Base-by-base conservation (phyloP, 2,888 invertebrate species). In the Agriopis marginaria region DNA sequence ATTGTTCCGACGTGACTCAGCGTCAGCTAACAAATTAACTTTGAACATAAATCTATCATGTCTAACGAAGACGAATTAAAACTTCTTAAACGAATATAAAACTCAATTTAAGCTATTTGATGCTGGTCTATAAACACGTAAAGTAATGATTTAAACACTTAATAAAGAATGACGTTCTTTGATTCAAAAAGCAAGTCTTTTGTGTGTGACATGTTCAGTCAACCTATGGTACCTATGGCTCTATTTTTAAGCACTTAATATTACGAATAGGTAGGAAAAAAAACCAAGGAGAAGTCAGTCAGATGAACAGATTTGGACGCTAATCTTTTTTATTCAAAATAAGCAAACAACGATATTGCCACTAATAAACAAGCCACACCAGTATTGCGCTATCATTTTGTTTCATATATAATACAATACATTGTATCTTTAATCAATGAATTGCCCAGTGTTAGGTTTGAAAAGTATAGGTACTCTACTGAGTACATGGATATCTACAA, bases 31-130 rank as follows among this genome's bases (percentile, higher is more conserved):
- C 63, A 70, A 71, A 72, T 71, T 72, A 66, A 68, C 69, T 71
- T 64, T 61, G 44, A 58, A 71, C 71, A 73, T 72, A 72, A 73
- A 75, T 70, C 73, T 71, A 68, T 68, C 72, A 61, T 45, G 53
- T 63, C 45, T 70, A 75, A 73, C 65, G 66, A 71, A 73, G 70
- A 71, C 54, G 68, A 71, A 72, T 72, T 71, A 58, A 44, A 54
- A 64, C 62, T 68, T 68, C 49, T 66, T 62, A n/a, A 49, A 63
- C 39, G 64, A 63, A 61, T 50, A 65, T 63, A 68, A 66, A 63
- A 65, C 50, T 63, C 62, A 66, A 71, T 66, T 63, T 11, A 17
- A 67, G 39, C 56, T 44, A 60, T 47, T 50, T 17, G 50, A 61
- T 53, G 53, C 53, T 53, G 53, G 42, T 32, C 12, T 44, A 12